Evolutionary conservation across 2,797 vertebrate species (phyloP).

Genomic region (Schizopygopsis malacanthus): DNA sequence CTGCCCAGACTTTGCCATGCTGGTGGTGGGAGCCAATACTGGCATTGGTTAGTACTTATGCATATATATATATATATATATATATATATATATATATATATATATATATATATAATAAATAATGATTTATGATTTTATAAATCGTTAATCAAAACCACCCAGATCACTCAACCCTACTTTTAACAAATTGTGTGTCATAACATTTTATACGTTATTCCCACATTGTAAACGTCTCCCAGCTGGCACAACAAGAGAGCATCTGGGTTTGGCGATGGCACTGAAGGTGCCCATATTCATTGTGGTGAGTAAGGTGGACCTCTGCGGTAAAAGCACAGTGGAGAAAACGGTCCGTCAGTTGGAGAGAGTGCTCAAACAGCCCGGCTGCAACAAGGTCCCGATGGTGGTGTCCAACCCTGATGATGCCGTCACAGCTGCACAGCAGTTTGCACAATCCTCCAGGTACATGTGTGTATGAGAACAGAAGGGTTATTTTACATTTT

Average conservation of each 20-base stretch:
- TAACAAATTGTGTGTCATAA: background rate
- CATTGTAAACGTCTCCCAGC: conserved; percentile 70
- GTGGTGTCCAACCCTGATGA: conserved; percentile 88
- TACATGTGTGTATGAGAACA: conserved; percentile 51
- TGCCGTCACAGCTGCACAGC: conserved; percentile 93
- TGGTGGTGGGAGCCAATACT: conserved; percentile 96
- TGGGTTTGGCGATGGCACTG: conserved; percentile 95
- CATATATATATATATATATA: background rate
- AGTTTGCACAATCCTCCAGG: conserved; percentile 93
- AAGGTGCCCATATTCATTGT: conserved; percentile 97
- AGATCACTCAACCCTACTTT: background rate
- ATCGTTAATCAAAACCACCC: background rate
- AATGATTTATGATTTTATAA: background rate
- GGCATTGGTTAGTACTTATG: conserved; percentile 86
- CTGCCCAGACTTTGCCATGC: conserved; percentile 95
- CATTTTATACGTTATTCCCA: background rate
- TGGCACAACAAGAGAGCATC: conserved; percentile 94
- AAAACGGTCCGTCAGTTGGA: conserved; percentile 93
- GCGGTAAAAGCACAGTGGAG: conserved; percentile 87
- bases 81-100: too few species aligned
- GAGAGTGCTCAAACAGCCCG: conserved; percentile 92
- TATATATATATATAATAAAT: too few species aligned
- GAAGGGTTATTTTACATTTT: background rate
- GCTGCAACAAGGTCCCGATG: conserved; percentile 95
- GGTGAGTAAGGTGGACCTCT: conserved; percentile 95